A percentile compares a stretch with the other conserved stretches of the same genome.
Evolutionary conservation across 2,888 invertebrate species (phyloP).

Genomic region (Nymphalis c-album): DNA sequence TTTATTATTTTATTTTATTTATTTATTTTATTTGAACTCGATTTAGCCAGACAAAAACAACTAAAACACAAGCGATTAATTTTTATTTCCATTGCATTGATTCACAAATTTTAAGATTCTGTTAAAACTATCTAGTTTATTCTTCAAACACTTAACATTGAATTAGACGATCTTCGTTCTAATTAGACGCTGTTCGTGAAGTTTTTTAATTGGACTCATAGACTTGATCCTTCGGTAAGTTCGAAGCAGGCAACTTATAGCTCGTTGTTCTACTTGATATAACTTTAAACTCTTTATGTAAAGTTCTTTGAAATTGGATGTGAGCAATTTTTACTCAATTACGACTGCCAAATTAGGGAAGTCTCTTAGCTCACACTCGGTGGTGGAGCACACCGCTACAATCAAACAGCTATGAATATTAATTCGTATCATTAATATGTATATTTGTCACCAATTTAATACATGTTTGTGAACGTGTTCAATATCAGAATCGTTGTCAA

Average conservation of each 20-base stretch:
- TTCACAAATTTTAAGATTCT: no score
- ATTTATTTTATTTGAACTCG: no score
- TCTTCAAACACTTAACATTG: conserved; percentile 10
- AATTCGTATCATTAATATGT: conserved; percentile 23
- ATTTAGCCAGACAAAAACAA: no score
- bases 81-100: no score
- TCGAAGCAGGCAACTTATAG: conserved; percentile 4
- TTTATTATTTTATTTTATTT: no score
- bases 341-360: background rate
- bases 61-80: no score
- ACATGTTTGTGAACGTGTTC: background rate
- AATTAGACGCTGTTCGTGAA: conserved; percentile 60
- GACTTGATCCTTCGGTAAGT: conserved; percentile 24
- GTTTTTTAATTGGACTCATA: conserved; percentile 64
- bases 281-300: conserved; percentile 1
- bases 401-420: conserved; percentile 24
- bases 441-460: conserved; percentile 9
- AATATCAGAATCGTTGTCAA: background rate
- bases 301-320: background rate
- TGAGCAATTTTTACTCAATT: background rate
- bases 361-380: no score
- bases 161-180: conserved; percentile 54
- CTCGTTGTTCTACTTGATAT: conserved; percentile 7
- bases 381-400: no score
- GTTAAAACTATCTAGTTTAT: background rate